Conservation (phyloP, 2,797 vertebrate genomes). For the Chelidonichthys spinosus region DNA sequence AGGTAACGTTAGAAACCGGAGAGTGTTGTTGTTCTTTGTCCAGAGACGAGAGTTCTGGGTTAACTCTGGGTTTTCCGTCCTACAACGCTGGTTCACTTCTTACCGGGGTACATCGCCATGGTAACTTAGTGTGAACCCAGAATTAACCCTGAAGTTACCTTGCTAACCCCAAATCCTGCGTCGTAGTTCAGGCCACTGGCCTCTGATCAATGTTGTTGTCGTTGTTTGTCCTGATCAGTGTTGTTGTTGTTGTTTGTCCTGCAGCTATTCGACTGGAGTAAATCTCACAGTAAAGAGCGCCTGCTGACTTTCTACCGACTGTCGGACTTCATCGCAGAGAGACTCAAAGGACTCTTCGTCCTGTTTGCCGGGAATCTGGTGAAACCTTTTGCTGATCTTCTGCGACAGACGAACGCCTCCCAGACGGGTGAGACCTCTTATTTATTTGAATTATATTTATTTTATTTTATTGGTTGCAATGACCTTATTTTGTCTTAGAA, state of each 20-base stretch:
- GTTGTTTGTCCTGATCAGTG: too few relatives aligned
- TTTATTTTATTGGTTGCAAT: background rate
- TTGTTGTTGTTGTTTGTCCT: background rate
- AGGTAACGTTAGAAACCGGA: constrained; percentile 77
- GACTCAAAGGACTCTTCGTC: constrained; percentile 93
- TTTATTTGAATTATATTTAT: too few relatives aligned
- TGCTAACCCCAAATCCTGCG: too few relatives aligned
- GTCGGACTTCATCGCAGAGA: constrained; percentile 86
- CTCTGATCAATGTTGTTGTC: too few relatives aligned
- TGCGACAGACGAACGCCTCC: constrained; percentile 84
- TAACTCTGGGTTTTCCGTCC: too few relatives aligned
- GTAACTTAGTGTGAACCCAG: too few relatives aligned
- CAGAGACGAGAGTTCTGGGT: accelerated
- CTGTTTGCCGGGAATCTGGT: constrained; percentile 95
- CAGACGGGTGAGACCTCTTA: constrained; percentile 81
- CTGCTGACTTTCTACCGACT: constrained; percentile 92
- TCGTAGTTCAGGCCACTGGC: too few relatives aligned
- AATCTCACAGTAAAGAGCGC: constrained; percentile 85
- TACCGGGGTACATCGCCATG: too few relatives aligned
- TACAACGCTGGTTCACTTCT: too few relatives aligned
- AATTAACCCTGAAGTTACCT: too few relatives aligned
- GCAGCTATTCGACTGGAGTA: constrained; percentile 96
- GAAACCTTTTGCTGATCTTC: constrained; percentile 89
- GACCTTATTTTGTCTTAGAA: too few relatives aligned
- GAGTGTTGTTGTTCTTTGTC: background rate